Conservation (phyloP, 2,113 vertebrate genomes). For the Tinamus guttatus region DNA sequence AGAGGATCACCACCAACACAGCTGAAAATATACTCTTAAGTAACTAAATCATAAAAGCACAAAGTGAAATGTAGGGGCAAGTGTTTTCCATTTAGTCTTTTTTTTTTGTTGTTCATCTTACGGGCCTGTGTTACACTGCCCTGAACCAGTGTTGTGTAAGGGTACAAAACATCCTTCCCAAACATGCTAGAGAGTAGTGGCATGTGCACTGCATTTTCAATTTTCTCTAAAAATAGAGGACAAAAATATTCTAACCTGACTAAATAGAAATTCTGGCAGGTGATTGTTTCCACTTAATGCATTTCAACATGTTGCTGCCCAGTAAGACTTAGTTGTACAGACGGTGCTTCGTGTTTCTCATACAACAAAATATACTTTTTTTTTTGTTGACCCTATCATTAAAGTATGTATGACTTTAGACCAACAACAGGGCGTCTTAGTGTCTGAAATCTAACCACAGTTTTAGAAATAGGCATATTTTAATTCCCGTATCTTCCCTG, state of each 20-base stretch:
- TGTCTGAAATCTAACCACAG: background rate
- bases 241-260: background rate
- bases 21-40: background rate
- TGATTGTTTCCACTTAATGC: background rate
- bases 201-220: rapidly evolving
- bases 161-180: background rate
- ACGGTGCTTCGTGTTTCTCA: background rate
- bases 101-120: background rate
- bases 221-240: rapidly evolving
- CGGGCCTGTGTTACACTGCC: background rate
- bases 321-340: background rate
- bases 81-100: rapidly evolving
- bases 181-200: rapidly evolving
- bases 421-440: background rate
- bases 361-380: background rate
- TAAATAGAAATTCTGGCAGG: background rate
- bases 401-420: background rate
- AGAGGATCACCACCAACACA: background rate
- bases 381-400: background rate
- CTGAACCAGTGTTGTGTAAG: background rate
- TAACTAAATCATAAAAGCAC: background rate
- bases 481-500: background rate
- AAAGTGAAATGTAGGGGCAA: background rate
- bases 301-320: background rate
- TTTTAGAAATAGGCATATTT: background rate